Evolutionary conservation across 2,888 invertebrate species (phyloP).

Genomic region (Drosophila meridionalis): DNA sequence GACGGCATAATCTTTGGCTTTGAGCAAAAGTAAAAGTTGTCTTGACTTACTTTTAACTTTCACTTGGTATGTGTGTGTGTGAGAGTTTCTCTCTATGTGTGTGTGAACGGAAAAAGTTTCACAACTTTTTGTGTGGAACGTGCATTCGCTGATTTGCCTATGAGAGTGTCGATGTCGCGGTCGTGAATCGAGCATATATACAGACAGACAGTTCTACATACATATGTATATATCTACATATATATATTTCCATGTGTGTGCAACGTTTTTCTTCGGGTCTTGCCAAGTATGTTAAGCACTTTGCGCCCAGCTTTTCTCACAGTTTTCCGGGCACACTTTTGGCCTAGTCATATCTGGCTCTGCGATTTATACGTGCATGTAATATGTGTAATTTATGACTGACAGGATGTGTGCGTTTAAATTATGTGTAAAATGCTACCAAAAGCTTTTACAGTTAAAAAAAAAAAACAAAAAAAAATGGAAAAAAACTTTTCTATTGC

Average conservation of each 20-base stretch:
- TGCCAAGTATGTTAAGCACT: conserved; percentile 78
- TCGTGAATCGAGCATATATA: conserved; percentile 18
- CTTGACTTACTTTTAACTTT: conserved; percentile 76
- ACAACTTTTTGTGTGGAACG: conserved; percentile 68
- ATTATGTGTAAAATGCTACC: conserved; percentile 75
- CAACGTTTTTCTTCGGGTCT: conserved; percentile 38
- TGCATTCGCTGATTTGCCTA: conserved; percentile 68
- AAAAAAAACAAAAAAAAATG: conserved; percentile 41
- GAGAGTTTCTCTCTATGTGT: conserved; percentile 7
- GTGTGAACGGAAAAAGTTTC: conserved; percentile 52
- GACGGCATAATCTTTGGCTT: conserved; percentile 59
- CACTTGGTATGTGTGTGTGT: conserved; percentile 31
- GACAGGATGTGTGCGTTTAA: conserved; percentile 75
- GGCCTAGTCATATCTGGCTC: conserved; percentile 60
- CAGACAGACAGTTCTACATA: neutral
- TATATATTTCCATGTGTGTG: conserved; percentile 19
- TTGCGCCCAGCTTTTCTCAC: conserved; percentile 62
- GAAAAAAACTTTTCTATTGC: conserved; percentile 40
- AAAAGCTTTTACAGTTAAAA: conserved; percentile 48
- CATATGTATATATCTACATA: neutral
- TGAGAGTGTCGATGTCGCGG: conserved; percentile 47
- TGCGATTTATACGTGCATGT: conserved; percentile 79
- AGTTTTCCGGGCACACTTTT: conserved; percentile 50
- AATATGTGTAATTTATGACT: conserved; percentile 79
- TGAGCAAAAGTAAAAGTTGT: conserved; percentile 69